Percentiles rank a stretch among this genome's conserved stretches.
These are phyloP conservation scores for Lutraria lutraria DNA, from an alignment of 2,888 invertebrate genomes.

Conservation along the genomic window DNA sequence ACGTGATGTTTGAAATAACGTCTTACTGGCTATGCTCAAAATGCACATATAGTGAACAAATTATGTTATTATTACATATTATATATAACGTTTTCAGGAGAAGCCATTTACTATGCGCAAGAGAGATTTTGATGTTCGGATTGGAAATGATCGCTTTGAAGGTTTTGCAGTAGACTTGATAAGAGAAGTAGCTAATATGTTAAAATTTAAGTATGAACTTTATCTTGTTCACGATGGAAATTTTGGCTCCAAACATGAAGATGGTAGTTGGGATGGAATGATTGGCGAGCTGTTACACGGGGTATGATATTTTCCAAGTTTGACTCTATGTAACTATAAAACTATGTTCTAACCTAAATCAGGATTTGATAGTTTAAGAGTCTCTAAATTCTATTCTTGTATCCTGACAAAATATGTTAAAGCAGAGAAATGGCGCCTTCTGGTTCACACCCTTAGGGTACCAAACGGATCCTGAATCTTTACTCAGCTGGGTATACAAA, in stretches of 20 bases:
- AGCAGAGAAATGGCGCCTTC: too few relatives aligned
- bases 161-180: slow-evolving; percentile 85
- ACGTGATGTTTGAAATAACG: too few relatives aligned
- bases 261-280: slow-evolving; percentile 85
- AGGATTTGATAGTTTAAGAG: too few relatives aligned
- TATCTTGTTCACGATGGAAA: slow-evolving; percentile 84
- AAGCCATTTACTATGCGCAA: slow-evolving; percentile 83
- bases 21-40: too few relatives aligned
- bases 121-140: slow-evolving; percentile 73
- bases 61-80: too few relatives aligned
- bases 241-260: slow-evolving; percentile 79
- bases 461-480: too few relatives aligned
- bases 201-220: slow-evolving; percentile 83
- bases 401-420: too few relatives aligned
- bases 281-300: slow-evolving; percentile 85
- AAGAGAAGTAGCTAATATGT: slow-evolving; percentile 78
- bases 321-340: not conserved
- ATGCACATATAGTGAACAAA: too few relatives aligned
- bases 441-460: too few relatives aligned
- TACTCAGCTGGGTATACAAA: too few relatives aligned
- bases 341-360: not conserved
- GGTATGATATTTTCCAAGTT: slow-evolving; percentile 68
- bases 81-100: slow-evolving; percentile 70
- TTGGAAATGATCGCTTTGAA: slow-evolving; percentile 82
- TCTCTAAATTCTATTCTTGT: too few relatives aligned